These are phyloP conservation scores for Characodon lateralis DNA, from an alignment of 2,797 vertebrate species.

Conservation along the genomic window DNA sequence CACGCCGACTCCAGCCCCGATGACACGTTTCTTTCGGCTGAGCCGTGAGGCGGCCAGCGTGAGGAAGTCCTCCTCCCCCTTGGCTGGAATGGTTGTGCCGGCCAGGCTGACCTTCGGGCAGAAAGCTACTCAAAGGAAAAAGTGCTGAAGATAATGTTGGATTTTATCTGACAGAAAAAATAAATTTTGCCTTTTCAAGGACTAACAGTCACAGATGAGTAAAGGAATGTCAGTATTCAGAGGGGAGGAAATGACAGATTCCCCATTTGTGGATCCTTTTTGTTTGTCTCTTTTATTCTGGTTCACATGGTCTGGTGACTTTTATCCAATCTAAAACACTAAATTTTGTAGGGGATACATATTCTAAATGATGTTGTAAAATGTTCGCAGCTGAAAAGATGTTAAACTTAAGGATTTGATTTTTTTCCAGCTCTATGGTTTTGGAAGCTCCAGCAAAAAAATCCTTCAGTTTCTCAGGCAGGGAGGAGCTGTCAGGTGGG, in stretches of 20 bases:
- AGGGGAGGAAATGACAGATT: constrained; percentile 30
- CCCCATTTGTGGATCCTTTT: constrained; percentile 58
- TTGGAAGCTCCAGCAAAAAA: constrained; percentile 54
- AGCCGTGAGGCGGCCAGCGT: constrained; percentile 94
- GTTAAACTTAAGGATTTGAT: constrained; percentile 35
- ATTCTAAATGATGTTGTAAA: constrained; percentile 32
- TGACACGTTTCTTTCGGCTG: constrained; percentile 92
- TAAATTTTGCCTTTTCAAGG: constrained; percentile 37
- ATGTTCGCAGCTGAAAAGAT: constrained; percentile 12
- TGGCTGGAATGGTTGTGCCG: constrained; percentile 91
- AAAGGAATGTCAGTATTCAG: constrained; percentile 44
- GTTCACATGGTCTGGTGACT: constrained; percentile 16
- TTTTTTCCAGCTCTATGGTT: constrained; percentile 35
- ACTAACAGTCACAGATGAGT: constrained; percentile 31
- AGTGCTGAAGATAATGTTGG: constrained; percentile 21
- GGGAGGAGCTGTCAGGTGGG: constrained; percentile 79
- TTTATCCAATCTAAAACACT: constrained; percentile 27
- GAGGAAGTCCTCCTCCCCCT: constrained; percentile 95
- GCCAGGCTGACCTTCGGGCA: constrained; percentile 78
- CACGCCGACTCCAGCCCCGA: constrained; percentile 93
- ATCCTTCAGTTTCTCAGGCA: constrained; percentile 61
- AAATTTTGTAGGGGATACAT: constrained; percentile 18
- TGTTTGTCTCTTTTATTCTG: constrained; percentile 28
- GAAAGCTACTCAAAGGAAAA: constrained; percentile 45
- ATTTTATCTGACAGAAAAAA: constrained; percentile 15